phyloP scores from a whole-genome alignment of 92 coral and sea anemone genomes.

The Bergia puertoricense region DNA sequence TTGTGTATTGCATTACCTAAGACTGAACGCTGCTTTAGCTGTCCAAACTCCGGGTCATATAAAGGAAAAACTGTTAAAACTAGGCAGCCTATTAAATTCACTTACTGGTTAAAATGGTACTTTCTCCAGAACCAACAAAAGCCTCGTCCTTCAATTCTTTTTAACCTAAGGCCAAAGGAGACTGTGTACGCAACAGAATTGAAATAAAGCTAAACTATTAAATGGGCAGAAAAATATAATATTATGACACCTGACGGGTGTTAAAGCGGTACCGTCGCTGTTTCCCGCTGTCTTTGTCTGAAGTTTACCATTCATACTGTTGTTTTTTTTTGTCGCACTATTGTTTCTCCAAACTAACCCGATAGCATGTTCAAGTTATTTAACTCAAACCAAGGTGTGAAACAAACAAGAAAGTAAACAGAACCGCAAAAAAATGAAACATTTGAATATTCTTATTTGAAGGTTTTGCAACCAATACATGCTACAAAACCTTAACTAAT shows the following conservation, averaged over 20 bases:
- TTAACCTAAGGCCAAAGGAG: neutral
- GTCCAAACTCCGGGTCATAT: neutral
- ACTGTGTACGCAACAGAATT: neutral
- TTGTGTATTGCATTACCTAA: neutral
- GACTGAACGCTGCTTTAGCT: no score
- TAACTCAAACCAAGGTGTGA: neutral
- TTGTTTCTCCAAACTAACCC: neutral
- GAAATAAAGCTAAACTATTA: neutral
- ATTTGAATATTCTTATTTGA: no score
- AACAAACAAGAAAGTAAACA: neutral
- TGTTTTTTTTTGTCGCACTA: neutral
- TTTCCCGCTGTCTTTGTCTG: neutral
- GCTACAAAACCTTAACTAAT: neutral
- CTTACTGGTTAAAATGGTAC: neutral
- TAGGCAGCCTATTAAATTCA: no score
- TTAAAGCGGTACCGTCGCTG: neutral
- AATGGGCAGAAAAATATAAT: neutral
- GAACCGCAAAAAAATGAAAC: neutral
- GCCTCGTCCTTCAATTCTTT: neutral
- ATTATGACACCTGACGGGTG: neutral
- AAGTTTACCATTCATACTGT: neutral
- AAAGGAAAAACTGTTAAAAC: neutral
- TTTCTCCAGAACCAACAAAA: neutral
- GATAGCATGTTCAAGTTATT: neutral
- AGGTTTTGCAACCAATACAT: neutral